Percentiles rank a stretch among this genome's conserved stretches.
Evolutionary conservation across 2,888 invertebrate genomes (phyloP).

Genomic region (Timema cristinae): DNA sequence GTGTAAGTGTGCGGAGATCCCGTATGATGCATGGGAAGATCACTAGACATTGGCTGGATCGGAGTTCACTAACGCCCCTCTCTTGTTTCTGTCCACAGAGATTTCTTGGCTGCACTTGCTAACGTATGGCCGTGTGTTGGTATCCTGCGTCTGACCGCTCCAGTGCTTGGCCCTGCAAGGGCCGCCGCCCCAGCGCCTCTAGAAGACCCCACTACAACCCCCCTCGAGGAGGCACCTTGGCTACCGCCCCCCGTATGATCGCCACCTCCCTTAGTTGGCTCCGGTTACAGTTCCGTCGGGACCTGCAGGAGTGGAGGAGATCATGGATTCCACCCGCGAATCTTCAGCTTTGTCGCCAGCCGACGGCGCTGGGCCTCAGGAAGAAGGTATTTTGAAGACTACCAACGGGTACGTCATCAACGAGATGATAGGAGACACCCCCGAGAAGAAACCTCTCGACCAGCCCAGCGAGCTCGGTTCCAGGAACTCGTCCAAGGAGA

Average conservation of each 20-base stretch:
- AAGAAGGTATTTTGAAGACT: not conserved
- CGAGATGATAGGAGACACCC: too few species aligned
- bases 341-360: conserved; percentile 13
- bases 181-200: not conserved
- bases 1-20: too few species aligned
- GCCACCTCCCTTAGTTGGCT: not conserved
- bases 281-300: conserved; percentile 16
- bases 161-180: too few species aligned
- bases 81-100: not conserved
- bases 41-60: too few species aligned
- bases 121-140: conserved; percentile 14
- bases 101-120: conserved; percentile 12
- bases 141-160: conserved; percentile 5
- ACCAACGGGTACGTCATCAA: too few species aligned
- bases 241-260: conserved; percentile 14
- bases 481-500: conserved; percentile 8
- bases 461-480: too few species aligned
- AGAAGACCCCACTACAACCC: not conserved
- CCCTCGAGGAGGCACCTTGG: not conserved
- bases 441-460: too few species aligned
- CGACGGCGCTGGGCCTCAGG: not conserved
- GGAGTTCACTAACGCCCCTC: too few species aligned
- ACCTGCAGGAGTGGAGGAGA: conserved; percentile 17
- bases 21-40: too few species aligned
- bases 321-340: not conserved